Conservation (phyloP, 2,888 invertebrate genomes). For the Stratiomys singularior region DNA sequence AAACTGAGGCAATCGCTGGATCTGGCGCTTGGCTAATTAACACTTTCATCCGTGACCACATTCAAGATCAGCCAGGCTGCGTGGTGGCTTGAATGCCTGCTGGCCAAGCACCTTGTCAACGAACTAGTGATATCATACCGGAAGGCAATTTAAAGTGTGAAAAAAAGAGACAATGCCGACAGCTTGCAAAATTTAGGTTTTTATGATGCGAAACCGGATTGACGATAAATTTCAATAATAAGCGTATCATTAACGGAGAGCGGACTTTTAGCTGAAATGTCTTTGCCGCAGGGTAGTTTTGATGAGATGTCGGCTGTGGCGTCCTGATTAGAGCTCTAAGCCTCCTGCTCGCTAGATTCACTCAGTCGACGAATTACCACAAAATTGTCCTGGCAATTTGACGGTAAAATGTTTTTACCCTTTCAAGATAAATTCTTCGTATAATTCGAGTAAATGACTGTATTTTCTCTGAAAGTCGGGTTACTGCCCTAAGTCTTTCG, state of each 20-base stretch:
- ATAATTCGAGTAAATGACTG: no score
- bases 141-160: slow-evolving; percentile 8
- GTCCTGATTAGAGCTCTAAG: no score
- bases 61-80: neutral
- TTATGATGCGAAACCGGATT: slow-evolving; percentile 6
- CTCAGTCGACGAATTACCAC: no score
- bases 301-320: no score
- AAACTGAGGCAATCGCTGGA: neutral
- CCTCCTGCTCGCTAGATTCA: no score
- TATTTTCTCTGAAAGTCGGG: neutral
- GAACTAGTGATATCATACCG: slow-evolving; percentile 22
- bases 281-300: no score
- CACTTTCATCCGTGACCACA: slow-evolving; percentile 25
- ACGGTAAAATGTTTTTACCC: no score
- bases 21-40: slow-evolving; percentile 22
- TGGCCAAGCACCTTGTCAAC: neutral
- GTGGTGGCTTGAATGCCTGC: no score
- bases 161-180: neutral
- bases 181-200: neutral
- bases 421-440: no score
- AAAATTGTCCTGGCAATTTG: no score
- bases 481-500: slow-evolving; percentile 14
- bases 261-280: no score
- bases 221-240: neutral
- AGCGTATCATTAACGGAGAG: no score